Conservation (phyloP, 2,888 invertebrate species). For the Eupelmus urozonus region DNA sequence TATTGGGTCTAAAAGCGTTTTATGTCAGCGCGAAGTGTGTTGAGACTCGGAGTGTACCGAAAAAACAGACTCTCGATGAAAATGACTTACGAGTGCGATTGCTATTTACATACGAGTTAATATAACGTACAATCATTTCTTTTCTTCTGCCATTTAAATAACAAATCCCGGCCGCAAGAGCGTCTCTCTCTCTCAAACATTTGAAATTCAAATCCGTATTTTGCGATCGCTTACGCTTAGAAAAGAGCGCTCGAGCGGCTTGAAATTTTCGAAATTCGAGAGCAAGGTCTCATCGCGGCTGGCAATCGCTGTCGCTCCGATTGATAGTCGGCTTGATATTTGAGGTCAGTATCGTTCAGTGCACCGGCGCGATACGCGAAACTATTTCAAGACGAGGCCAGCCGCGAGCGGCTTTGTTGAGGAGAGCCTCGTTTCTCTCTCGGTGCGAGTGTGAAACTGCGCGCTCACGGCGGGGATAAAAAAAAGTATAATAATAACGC, state of each 20-base stretch:
- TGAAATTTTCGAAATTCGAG: no score
- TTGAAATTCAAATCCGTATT: not conserved
- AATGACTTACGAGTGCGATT: no score
- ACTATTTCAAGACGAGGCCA: slow-evolving; percentile 47
- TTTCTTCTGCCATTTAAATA: not conserved
- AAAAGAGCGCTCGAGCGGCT: not conserved
- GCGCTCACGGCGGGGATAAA: not conserved
- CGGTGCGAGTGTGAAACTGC: not conserved
- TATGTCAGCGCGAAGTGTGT: no score
- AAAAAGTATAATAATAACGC: not conserved
- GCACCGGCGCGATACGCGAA: slow-evolving; percentile 35
- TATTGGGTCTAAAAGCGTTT: no score
- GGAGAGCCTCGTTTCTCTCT: not conserved
- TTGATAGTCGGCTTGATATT: not conserved
- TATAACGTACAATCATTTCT: not conserved
- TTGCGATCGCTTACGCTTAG: no score
- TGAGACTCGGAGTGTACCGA: no score
- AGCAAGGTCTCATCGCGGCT: no score
- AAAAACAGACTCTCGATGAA: no score
- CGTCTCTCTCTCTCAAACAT: no score
- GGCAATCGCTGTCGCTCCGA: no score
- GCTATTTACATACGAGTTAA: no score
- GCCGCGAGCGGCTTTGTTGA: slow-evolving; percentile 23
- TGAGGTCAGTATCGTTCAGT: slow-evolving; percentile 44
- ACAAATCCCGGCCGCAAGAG: no score